These are phyloP conservation scores for Drosophila pseudotalamancana DNA, from an alignment of 2,888 invertebrate genomes.

Conservation along the genomic window DNA sequence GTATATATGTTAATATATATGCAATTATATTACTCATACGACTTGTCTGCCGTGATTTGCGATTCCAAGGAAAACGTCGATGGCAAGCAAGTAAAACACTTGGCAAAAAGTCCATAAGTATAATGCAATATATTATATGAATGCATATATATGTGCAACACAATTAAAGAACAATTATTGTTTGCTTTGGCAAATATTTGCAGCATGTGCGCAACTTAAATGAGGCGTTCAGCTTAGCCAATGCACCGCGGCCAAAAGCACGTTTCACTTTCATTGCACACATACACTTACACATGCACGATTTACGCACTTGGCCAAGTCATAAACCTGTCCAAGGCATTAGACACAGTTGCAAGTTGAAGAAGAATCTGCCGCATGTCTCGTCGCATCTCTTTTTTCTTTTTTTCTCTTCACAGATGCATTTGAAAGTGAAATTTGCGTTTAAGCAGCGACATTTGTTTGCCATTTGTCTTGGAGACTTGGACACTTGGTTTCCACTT, in stretches of 20 bases:
- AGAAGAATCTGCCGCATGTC: slow-evolving; percentile 30
- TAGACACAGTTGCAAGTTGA: slow-evolving; percentile 16
- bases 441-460: slow-evolving; percentile 47
- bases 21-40: slow-evolving; percentile 50
- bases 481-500: slow-evolving; percentile 9
- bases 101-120: neutral
- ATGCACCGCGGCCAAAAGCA: slow-evolving; percentile 36
- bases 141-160: neutral
- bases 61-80: slow-evolving; percentile 40
- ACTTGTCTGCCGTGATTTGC: slow-evolving; percentile 30
- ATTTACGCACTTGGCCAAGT: slow-evolving; percentile 49
- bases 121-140: neutral
- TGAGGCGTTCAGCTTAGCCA: slow-evolving; percentile 43
- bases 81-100: slow-evolving; percentile 7
- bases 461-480: slow-evolving; percentile 41
- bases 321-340: slow-evolving; percentile 57
- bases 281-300: neutral
- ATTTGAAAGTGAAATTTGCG: slow-evolving; percentile 59
- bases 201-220: slow-evolving; percentile 57
- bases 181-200: slow-evolving; percentile 58
- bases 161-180: slow-evolving; percentile 62
- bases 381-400: slow-evolving; percentile 9
- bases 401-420: slow-evolving; percentile 23
- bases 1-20: slow-evolving; percentile 2
- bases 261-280: slow-evolving; percentile 54